Evolutionary conservation across 2,113 vertebrate genomes (phyloP).

Genomic region (Hyperopisus bebe): DNA sequence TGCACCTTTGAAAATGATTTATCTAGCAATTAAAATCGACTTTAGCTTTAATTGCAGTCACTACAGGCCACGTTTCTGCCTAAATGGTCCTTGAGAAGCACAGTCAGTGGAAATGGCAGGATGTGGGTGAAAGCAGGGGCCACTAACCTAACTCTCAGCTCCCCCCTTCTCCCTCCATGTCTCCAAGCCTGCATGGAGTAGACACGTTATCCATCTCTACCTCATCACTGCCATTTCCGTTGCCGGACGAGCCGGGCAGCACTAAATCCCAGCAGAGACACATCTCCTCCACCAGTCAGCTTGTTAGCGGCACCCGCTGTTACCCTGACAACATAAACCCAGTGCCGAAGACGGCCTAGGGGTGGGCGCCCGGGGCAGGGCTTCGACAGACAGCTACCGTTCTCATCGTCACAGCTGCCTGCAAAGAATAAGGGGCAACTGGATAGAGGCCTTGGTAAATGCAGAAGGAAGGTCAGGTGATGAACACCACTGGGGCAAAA

Average conservation of each 20-base stretch:
- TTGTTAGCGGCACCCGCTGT: neutral
- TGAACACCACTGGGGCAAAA: neutral
- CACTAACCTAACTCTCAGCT: neutral
- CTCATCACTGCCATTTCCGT: neutral
- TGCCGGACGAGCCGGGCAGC: neutral
- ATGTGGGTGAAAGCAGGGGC: neutral
- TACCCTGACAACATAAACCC: slow-evolving; percentile 1
- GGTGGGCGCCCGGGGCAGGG: neutral
- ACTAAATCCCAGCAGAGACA: neutral
- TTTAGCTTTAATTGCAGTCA: neutral
- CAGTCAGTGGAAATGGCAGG: neutral
- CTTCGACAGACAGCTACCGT: neutral
- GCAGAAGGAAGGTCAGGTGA: neutral
- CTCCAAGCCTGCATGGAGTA: neutral
- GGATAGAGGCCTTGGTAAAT: neutral
- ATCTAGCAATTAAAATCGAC: neutral
- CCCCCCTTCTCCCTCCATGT: neutral
- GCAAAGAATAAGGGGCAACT: neutral
- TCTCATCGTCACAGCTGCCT: neutral
- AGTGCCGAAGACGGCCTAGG: neutral
- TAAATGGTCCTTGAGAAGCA: neutral
- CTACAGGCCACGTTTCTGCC: neutral
- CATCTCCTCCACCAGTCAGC: neutral
- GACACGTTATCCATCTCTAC: neutral
- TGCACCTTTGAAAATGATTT: neutral